These are phyloP conservation scores for Andrena cerasifolii DNA, from an alignment of 1,140 invertebrate species.

Conservation along the genomic window DNA sequence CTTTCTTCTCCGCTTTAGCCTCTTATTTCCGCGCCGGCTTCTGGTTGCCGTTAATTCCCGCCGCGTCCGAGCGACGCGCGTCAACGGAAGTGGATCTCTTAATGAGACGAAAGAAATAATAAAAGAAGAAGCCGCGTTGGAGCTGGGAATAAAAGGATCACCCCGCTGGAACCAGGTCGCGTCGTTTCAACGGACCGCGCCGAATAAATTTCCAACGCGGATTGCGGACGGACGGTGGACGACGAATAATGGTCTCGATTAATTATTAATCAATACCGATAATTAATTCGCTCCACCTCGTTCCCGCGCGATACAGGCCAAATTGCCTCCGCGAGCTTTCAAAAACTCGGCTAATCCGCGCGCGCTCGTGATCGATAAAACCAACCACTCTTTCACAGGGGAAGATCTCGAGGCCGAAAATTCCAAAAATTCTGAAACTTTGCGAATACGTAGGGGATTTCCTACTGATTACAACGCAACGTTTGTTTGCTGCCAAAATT, in stretches of 20 bases:
- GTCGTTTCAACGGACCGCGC: background rate
- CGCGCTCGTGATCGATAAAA: background rate
- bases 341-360: too few relatives aligned
- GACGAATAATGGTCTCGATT: background rate
- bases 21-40: conserved; percentile 32
- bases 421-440: too few relatives aligned
- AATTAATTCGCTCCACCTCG: background rate
- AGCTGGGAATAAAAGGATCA: background rate
- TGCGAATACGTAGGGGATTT: too few relatives aligned
- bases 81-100: conserved; percentile 55
- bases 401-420: too few relatives aligned
- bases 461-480: too few relatives aligned
- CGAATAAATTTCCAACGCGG: background rate
- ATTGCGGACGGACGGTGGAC: too few relatives aligned
- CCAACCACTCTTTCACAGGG: too few relatives aligned
- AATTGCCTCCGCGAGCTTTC: too few relatives aligned
- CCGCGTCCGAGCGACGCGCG: conserved; percentile 27
- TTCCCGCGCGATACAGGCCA: background rate
- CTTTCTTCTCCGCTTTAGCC: background rate
- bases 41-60: conserved; percentile 47
- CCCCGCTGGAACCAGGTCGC: too few relatives aligned
- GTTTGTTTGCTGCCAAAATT: too few relatives aligned
- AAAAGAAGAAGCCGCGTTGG: conserved; percentile 4
- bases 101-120: conserved; percentile 56
- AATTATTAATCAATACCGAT: background rate